Percentiles rank a stretch among this genome's conserved stretches.
These are phyloP conservation scores for Hippopotamyrus pictus DNA, from an alignment of 2,797 vertebrate genomes.

Conservation along the genomic window DNA sequence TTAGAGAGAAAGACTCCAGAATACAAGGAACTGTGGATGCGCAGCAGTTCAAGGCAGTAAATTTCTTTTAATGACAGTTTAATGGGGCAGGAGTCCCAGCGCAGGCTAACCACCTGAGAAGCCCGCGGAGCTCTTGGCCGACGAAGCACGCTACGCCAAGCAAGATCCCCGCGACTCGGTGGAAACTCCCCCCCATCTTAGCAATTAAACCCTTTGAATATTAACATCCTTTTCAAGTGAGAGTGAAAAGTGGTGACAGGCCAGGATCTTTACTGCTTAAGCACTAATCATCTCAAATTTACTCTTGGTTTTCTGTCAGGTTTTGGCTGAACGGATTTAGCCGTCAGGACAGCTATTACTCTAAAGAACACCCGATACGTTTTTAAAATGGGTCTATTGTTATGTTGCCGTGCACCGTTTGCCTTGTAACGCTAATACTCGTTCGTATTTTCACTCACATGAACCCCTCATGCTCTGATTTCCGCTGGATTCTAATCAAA, in stretches of 20 bases:
- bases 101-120: not conserved
- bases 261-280: constrained; percentile 55
- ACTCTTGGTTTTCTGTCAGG: constrained; percentile 2
- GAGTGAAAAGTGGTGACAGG: constrained; percentile 59
- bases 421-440: not conserved
- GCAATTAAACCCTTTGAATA: constrained; percentile 61
- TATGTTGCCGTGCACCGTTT: not conserved
- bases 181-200: constrained; percentile 33
- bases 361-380: not conserved
- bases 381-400: not conserved
- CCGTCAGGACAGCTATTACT: no score
- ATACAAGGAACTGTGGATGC: not conserved
- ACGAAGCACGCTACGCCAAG: not conserved
- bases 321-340: not conserved
- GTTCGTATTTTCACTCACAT: not conserved
- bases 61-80: not conserved
- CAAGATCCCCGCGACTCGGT: not conserved
- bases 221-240: constrained; percentile 56
- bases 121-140: not conserved
- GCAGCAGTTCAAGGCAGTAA: not conserved
- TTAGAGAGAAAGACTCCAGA: not conserved
- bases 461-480: not conserved
- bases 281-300: constrained; percentile 14
- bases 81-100: not conserved
- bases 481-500: not conserved